These are phyloP conservation scores for Carabus problematicus DNA, from an alignment of 2,888 invertebrate genomes.

Conservation along the genomic window DNA sequence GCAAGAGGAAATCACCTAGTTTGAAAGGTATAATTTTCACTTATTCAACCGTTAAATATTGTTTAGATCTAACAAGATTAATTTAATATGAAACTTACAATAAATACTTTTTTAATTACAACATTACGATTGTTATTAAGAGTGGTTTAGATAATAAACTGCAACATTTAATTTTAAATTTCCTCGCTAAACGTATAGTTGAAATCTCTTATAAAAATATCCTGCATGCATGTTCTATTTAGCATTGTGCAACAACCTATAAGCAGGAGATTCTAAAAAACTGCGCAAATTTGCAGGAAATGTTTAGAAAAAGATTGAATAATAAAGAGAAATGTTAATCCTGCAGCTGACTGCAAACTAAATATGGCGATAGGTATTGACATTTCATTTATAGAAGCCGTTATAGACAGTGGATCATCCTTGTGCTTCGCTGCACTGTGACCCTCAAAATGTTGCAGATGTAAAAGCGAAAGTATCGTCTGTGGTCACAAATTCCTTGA, in stretches of 20 bases:
- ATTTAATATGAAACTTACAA: too few relatives aligned
- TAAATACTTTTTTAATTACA: too few relatives aligned
- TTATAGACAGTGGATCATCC: constrained; percentile 26
- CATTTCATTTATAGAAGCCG: constrained; percentile 25
- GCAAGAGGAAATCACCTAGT: too few relatives aligned
- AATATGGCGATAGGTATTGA: constrained; percentile 24
- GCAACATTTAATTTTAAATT: neutral
- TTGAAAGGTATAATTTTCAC: too few relatives aligned
- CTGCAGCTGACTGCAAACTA: constrained; percentile 14
- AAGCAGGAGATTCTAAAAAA: neutral
- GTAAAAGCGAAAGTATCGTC: neutral
- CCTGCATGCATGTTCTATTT: neutral
- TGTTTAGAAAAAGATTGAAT: constrained; percentile 6
- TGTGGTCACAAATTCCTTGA: neutral
- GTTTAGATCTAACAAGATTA: too few relatives aligned
- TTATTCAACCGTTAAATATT: too few relatives aligned
- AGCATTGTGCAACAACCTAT: neutral
- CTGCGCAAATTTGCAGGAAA: constrained; percentile 9
- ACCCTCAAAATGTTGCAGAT: neutral
- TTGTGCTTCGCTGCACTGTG: neutral
- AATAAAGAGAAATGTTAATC: constrained; percentile 11
- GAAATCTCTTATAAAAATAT: constrained; percentile 3
- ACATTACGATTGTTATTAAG: too few relatives aligned
- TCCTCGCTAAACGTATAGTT: neutral
- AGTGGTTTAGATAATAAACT: too few relatives aligned